Evolutionary conservation across 2,113 vertebrate species (phyloP), one percentile per base, ranked within the genome.

Genomic region (Xiphophorus couchianus): DNA sequence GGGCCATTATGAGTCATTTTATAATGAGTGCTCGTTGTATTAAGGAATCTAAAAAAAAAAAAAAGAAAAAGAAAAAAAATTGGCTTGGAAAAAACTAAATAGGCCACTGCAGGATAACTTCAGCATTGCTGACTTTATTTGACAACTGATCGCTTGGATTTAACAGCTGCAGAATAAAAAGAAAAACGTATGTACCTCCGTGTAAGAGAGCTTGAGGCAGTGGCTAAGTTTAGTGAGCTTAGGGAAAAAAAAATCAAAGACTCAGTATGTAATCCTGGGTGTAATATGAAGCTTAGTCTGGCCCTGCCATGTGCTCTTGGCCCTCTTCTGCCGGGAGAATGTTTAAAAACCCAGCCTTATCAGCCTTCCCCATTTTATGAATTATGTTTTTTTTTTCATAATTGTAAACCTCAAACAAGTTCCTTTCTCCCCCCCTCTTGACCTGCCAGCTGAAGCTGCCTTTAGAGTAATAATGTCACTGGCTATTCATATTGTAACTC

Each of bases 141-240:
- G 71, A 86, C 44, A 70, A 73, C 17, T 69, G 72, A 89, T 88
- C 73, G 77, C 17, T 35, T 62, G 73, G 77, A 85, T 84, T 83
- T 69, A 67, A 54, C 58, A 73, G 69, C 44, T 72, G 68, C 63
- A 58, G 30, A 17, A 28, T 28, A 48, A 73, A 77, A 83, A 87
- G 75, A 83, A 42, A 42, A 42, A 42, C 85, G 4, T 25, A 35
- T n/a, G 65, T 67, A 67, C 37, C 67, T 68, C 80, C 33, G 28
- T 87, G 86, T 83, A 86, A 89, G 54, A 64, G 83, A 85, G 81
- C 78, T 86, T 85, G 76, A 83, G 81, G 92, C 89, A 82, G 85
- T 81, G 88, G 87, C 91, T 92, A 92, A 88, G 86, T 93, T 93
- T 92, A 92, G 92, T 90, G 87, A 92, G 92, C 91, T 92, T 93